phyloP scores from a whole-genome alignment of 2,113 vertebrate genomes.

The Peromyscus polionotus region DNA sequence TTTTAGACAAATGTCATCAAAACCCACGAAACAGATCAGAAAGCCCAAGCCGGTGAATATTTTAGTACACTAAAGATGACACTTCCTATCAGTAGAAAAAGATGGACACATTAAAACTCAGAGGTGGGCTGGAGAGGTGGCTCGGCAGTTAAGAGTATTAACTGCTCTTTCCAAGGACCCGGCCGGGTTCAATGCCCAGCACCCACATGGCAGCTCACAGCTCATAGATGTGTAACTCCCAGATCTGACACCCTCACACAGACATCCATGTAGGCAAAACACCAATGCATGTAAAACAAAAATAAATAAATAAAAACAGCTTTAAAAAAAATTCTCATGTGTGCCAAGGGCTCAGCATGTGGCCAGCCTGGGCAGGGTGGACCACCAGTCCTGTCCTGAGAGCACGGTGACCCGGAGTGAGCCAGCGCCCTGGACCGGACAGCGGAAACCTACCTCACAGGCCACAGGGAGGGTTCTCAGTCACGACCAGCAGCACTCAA shows the following conservation, averaged over 20 bases:
- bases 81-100: neutral
- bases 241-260: neutral
- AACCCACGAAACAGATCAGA: slow-evolving; percentile 12
- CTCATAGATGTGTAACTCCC: neutral
- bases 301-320: neutral
- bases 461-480: neutral
- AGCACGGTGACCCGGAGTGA: neutral
- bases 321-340: neutral
- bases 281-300: neutral
- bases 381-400: fast-evolving
- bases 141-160: neutral
- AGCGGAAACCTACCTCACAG: neutral
- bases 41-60: neutral
- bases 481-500: neutral
- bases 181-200: neutral
- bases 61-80: slow-evolving; percentile 5
- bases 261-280: neutral
- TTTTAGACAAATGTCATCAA: neutral
- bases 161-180: neutral
- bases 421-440: neutral
- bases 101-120: neutral
- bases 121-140: neutral
- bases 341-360: neutral
- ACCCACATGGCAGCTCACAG: neutral
- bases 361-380: no score